Evolutionary conservation across 2,888 invertebrate species (phyloP).

Genomic region (Trissolcus brochymenae): DNA sequence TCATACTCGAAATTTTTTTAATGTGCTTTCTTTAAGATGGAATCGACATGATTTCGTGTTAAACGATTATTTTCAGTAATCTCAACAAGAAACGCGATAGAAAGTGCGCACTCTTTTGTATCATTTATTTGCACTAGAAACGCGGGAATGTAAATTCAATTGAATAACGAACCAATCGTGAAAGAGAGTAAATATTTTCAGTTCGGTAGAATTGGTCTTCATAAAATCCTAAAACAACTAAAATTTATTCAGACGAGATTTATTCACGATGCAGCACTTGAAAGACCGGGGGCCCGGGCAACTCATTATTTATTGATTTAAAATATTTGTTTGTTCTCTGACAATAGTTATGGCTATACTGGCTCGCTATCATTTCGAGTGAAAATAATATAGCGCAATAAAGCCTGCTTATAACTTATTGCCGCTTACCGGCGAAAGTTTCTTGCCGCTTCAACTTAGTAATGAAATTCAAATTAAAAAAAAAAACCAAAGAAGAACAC

Average conservation of each 20-base stretch:
- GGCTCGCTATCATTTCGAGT: not conserved
- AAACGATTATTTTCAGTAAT: no score
- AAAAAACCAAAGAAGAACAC: not conserved
- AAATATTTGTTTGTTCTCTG: constrained; percentile 26
- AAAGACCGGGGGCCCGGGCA: constrained; percentile 5
- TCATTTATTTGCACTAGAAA: constrained; percentile 25
- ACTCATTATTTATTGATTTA: constrained; percentile 36
- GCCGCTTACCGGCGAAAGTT: no score
- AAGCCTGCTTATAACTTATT: not conserved
- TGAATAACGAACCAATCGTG: constrained; percentile 42
- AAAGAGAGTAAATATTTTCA: constrained; percentile 45
- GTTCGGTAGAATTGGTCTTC: constrained; percentile 29
- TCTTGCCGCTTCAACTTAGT: not conserved
- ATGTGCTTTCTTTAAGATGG: no score
- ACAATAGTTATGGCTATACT: constrained; percentile 4
- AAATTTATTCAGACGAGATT: constrained; percentile 33
- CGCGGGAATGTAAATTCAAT: constrained; percentile 34
- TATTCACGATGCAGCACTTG: constrained; percentile 17
- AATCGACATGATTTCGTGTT: no score
- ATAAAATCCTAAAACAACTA: constrained; percentile 41
- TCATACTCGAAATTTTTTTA: no score
- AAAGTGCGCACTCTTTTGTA: constrained; percentile 8
- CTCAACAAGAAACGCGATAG: not conserved
- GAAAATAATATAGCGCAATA: not conserved
- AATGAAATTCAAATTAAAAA: constrained; percentile 5